These are phyloP conservation scores for Endomychus coccineus DNA, from an alignment of 2,888 invertebrate genomes.

Conservation along the genomic window DNA sequence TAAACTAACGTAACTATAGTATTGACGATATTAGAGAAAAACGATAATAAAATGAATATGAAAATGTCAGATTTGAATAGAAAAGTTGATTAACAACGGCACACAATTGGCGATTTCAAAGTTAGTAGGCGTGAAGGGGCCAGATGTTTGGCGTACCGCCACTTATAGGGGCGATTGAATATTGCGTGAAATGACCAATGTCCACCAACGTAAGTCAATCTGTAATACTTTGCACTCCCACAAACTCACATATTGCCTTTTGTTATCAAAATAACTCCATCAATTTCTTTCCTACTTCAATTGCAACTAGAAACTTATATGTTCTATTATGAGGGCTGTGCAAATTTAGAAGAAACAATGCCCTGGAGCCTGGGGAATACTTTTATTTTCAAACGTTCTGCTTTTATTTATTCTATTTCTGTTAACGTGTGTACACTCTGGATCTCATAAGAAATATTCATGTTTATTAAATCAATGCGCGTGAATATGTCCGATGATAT, in stretches of 20 bases:
- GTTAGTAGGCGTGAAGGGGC: constrained; percentile 37
- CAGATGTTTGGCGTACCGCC: constrained; percentile 33
- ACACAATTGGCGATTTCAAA: constrained; percentile 36
- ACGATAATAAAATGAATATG: constrained; percentile 36
- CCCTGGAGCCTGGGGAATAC: too few relatives aligned
- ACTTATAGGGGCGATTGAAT: constrained; percentile 28
- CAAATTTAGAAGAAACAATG: too few relatives aligned
- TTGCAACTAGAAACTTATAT: background rate
- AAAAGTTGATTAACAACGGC: constrained; percentile 34
- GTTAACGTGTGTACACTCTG: too few relatives aligned
- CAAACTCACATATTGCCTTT: constrained; percentile 12
- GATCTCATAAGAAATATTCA: too few relatives aligned
- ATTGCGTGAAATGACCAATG: constrained; percentile 39
- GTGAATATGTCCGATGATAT: too few relatives aligned
- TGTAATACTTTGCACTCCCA: constrained; percentile 12
- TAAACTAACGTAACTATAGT: constrained; percentile 32
- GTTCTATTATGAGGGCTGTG: too few relatives aligned
- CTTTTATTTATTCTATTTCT: too few relatives aligned
- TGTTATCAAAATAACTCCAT: constrained; percentile 16
- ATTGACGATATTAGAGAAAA: constrained; percentile 36
- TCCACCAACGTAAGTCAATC: constrained; percentile 25
- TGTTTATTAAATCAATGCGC: too few relatives aligned
- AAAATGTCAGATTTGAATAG: constrained; percentile 38
- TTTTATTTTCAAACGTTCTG: too few relatives aligned
- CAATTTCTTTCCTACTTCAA: constrained; percentile 2